Evolutionary conservation across 2,113 vertebrate genomes (phyloP).

Genomic region (Camelus dromedarius): DNA sequence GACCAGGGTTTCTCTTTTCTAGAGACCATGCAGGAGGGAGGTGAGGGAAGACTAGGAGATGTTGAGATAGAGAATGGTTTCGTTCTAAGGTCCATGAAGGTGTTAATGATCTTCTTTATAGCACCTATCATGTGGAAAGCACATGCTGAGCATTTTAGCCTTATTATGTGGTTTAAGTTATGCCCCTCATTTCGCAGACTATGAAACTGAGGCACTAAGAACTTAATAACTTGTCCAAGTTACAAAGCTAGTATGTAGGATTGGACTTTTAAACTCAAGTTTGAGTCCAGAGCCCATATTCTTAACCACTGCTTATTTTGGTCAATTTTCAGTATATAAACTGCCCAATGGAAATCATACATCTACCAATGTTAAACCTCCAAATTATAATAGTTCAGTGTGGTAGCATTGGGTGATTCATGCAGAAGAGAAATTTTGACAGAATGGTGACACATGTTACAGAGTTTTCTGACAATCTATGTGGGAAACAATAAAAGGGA

Average conservation of each 20-base stretch:
- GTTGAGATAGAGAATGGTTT: background rate
- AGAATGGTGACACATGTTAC: background rate
- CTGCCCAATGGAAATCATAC: background rate
- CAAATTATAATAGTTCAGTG: background rate
- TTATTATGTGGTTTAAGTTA: constrained; percentile 24
- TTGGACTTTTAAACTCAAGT: background rate
- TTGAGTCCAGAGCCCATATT: background rate
- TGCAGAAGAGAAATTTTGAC: background rate
- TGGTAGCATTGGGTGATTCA: background rate
- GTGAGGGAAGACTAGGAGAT: background rate
- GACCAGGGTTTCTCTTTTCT: background rate
- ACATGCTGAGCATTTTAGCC: constrained; percentile 21
- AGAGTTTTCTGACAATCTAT: background rate
- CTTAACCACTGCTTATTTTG: background rate
- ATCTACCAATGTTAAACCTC: background rate
- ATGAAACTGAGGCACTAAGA: constrained; percentile 16
- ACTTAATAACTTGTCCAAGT: constrained; percentile 46
- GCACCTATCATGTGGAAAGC: background rate
- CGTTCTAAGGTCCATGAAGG: background rate
- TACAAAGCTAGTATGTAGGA: background rate
- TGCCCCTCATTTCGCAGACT: background rate
- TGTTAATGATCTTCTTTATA: background rate
- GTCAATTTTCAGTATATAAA: background rate
- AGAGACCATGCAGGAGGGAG: background rate
- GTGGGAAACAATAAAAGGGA: background rate